A percentile compares a stretch with the other conserved stretches of the same genome.
Evolutionary conservation across 2,888 invertebrate genomes (phyloP).

Genomic region (Cantharis rufa): DNA sequence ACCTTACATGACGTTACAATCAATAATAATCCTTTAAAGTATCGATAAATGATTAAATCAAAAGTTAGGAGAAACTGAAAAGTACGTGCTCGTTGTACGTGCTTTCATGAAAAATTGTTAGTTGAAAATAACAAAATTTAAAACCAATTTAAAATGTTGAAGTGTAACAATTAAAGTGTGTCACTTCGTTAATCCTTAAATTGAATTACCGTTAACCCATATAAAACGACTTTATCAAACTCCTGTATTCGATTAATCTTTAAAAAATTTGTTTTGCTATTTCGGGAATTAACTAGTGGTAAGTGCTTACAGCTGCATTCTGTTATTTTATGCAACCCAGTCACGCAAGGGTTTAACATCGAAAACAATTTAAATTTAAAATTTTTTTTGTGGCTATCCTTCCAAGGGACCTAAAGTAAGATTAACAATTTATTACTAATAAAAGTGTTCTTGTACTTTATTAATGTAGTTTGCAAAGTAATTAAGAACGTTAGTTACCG

Average conservation of each 20-base stretch:
- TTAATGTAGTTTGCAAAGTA: slow-evolving; percentile 6
- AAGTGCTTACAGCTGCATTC: not conserved
- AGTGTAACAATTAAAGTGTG: not conserved
- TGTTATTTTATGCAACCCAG: not conserved
- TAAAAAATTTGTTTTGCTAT: not conserved
- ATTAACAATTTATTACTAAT: not conserved
- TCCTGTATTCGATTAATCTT: not conserved
- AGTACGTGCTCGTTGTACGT: not conserved
- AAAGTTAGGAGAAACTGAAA: not conserved
- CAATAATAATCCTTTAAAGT: not conserved
- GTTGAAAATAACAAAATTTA: not conserved
- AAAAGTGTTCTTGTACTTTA: not conserved
- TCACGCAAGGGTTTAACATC: not conserved
- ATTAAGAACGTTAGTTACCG: slow-evolving; percentile 4
- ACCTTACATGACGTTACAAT: not conserved
- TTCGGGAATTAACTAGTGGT: not conserved
- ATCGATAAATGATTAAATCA: not conserved
- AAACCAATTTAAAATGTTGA: not conserved
- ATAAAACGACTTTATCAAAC: not conserved
- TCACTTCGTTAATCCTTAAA: not conserved
- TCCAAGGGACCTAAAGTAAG: not conserved
- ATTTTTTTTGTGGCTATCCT: not conserved
- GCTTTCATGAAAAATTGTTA: not conserved
- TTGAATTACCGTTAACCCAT: not conserved
- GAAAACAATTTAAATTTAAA: not conserved